Base-by-base conservation (phyloP, 2,797 vertebrate genomes). In the Propithecus perrieri region DNA sequence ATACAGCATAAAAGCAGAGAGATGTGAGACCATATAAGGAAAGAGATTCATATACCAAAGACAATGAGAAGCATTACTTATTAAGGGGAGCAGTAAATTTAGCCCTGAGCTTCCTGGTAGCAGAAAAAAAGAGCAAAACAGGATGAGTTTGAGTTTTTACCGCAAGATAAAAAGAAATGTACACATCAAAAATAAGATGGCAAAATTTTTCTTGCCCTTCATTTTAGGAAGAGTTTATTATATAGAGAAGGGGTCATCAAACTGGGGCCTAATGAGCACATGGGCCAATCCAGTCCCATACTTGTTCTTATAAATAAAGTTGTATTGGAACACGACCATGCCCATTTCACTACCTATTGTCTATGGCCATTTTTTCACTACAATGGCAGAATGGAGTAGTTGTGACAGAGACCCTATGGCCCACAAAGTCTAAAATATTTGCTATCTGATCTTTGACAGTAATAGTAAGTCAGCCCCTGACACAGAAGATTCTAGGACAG, bases 81-180 rank as follows among this genome's bases (percentile, higher is more conserved):
- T 50, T 74, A 90, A 61, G 53, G 12, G 61, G 7, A 88, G 11
- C 22, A 79, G 38, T 83, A 48, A 84, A 79, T 79, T 87, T 86
- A 92, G 61, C 33, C 83, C 75, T 28, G 55, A 95, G 63, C 75
- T 94, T 75, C 43, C 81, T 88, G 57, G 57, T 71, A 93, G 75
- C 43, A 95, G 41, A 74, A 33, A 63, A 76, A 75, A 84, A 67
- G 22, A 57, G 33, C 4, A 92, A 86, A 97, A 53, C 4, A 75
- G 1, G 1, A 41, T 84, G 69, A 74, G 17, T 86, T 90, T 75
- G 22, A 85, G 46, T 69, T 92, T 91, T 96, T 6, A 75, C 30
- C 74, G 43, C 18, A 18, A 87, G 8, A 38, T 75, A 35, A 79
- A 94, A 94, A 85, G 33, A 74, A 46, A 79, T 30, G 4, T 74